phyloP scores from a whole-genome alignment of 2,113 vertebrate genomes.

The Oreochromis aureus region DNA sequence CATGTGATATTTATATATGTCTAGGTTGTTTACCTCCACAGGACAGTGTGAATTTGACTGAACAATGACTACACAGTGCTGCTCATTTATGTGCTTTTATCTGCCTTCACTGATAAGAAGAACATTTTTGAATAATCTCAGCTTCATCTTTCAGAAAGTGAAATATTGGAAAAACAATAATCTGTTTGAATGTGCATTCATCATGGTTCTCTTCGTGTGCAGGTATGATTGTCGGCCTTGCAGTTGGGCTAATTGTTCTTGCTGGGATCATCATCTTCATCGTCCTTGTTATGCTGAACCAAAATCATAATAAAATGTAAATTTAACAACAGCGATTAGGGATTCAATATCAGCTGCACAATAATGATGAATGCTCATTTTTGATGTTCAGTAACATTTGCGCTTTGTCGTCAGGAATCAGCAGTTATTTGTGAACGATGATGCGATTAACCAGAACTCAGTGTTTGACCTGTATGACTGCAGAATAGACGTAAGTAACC shows the following conservation, averaged over 20 bases:
- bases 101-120: neutral
- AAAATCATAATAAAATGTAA: conserved; percentile 31
- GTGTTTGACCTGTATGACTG: conserved; percentile 6
- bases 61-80: neutral
- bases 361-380: neutral
- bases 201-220: neutral
- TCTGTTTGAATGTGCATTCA: neutral
- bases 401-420: conserved; percentile 3
- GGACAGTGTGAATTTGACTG: neutral
- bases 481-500: conserved; percentile 38
- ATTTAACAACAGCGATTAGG: neutral
- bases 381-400: neutral
- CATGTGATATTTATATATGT: neutral
- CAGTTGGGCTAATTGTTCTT: conserved; percentile 51
- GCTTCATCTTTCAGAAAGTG: neutral
- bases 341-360: neutral
- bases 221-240: conserved; percentile 42
- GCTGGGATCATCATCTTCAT: conserved; percentile 15
- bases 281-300: conserved; percentile 22
- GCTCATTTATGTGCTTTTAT: neutral
- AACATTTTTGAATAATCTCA: neutral
- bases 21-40: neutral
- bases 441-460: neutral
- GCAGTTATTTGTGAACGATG: neutral
- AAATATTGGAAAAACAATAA: neutral